These are phyloP conservation scores for Pantherophis alleghaniensis DNA, from an alignment of 2,797 vertebrate species.

Conservation along the genomic window DNA sequence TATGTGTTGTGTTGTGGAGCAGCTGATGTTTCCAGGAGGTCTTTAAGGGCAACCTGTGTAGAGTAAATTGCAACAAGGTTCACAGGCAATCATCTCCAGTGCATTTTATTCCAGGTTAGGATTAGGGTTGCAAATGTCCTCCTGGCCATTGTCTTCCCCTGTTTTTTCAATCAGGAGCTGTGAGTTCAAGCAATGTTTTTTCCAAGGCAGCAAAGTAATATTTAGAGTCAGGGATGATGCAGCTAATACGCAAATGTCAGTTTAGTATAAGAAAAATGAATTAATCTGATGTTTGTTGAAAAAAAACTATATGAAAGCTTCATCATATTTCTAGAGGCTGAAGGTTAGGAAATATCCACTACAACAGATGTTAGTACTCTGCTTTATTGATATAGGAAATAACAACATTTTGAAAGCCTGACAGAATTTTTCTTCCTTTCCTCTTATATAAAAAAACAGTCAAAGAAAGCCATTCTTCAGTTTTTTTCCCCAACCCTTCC, in stretches of 20 bases:
- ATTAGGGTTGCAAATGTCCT: not conserved
- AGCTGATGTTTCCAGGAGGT: not conserved
- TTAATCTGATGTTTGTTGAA: not conserved
- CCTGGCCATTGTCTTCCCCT: not conserved
- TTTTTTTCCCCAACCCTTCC: not conserved
- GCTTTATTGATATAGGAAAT: not conserved
- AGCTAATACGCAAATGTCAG: not conserved
- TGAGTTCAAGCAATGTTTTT: not conserved
- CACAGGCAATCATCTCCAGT: not conserved
- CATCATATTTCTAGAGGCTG: not conserved
- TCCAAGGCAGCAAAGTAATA: not conserved
- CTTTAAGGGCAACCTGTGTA: not conserved
- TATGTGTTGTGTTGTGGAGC: not conserved
- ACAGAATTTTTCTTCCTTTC: not conserved
- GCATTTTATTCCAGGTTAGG: not conserved
- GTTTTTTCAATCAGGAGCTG: not conserved
- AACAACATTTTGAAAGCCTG: not conserved
- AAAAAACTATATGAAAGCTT: not conserved
- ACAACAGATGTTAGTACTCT: not conserved
- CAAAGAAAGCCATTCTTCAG: not conserved
- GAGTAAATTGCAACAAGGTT: not conserved
- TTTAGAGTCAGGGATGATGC: not conserved
- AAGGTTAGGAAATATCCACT: not conserved
- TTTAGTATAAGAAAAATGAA: not conserved
- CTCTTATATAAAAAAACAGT: not conserved